These are phyloP conservation scores for Cataglyphis rosenhaueri DNA, from an alignment of 2,888 invertebrate species.

Conservation along the genomic window DNA sequence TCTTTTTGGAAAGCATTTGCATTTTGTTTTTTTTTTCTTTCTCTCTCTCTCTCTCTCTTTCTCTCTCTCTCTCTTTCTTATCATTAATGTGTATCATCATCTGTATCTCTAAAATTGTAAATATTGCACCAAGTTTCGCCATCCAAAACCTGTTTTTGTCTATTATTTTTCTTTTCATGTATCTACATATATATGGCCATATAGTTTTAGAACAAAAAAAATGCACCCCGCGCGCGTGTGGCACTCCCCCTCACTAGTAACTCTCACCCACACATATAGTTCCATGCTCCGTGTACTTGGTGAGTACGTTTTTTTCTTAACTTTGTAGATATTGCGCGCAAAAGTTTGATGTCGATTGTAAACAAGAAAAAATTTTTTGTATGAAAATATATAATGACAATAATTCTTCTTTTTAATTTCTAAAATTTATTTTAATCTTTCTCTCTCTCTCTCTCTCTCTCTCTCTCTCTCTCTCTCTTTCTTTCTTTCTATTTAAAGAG, in stretches of 20 bases:
- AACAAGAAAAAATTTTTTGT: background rate
- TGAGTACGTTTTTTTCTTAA: constrained; percentile 82
- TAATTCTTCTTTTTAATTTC: background rate
- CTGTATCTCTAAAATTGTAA: constrained; percentile 63
- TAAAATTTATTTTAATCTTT: background rate
- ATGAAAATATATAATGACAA: too few species aligned
- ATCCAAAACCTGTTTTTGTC: constrained; percentile 64
- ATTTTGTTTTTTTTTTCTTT: constrained; percentile 79
- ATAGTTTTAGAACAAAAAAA: constrained; percentile 75
- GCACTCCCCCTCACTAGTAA: constrained; percentile 77
- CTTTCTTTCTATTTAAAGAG: background rate
- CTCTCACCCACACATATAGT: constrained; percentile 78
- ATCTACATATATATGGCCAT: constrained; percentile 60
- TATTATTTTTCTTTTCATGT: constrained; percentile 53
- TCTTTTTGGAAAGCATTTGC: constrained; percentile 79
- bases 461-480: background rate
- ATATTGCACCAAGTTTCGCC: constrained; percentile 63
- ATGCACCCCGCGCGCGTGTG: constrained; percentile 77
- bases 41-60: constrained; percentile 65
- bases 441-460: too few species aligned
- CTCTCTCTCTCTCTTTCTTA: constrained; percentile 57
- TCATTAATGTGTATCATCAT: constrained; percentile 29
- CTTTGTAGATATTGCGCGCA: constrained; percentile 58
- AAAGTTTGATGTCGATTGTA: constrained; percentile 45
- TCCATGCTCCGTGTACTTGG: constrained; percentile 77